Percentiles rank a stretch among this genome's conserved stretches.
These are phyloP conservation scores for Alentia gelatinosa DNA, from an alignment of 2,888 invertebrate species.

Conservation along the genomic window DNA sequence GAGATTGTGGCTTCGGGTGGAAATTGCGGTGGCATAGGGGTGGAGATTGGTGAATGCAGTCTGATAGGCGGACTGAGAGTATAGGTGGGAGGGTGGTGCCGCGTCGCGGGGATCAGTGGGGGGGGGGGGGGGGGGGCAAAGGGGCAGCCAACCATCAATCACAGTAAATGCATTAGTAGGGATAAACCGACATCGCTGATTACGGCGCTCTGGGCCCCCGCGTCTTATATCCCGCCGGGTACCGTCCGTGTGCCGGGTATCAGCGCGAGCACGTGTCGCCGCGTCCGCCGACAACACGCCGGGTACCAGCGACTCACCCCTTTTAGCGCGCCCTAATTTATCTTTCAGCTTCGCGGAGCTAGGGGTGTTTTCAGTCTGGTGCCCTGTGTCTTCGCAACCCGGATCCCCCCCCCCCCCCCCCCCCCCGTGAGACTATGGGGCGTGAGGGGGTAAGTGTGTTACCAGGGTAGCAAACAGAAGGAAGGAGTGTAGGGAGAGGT, in stretches of 20 bases:
- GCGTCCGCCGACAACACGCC: neutral
- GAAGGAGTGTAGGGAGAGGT: no score
- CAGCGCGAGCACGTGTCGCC: neutral
- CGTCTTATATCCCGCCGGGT: neutral
- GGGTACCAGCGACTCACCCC: neutral
- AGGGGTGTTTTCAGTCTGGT: neutral
- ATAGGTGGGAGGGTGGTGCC: neutral
- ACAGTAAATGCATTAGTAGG: slow-evolving; percentile 16
- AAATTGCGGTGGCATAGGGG: no score
- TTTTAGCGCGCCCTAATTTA: neutral
- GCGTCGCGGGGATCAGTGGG: neutral
- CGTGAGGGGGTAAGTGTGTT: no score
- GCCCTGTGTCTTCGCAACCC: neutral
- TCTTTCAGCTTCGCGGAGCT: slow-evolving; percentile 1
- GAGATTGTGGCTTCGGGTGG: no score
- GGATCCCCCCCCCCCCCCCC: no score
- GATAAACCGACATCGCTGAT: neutral
- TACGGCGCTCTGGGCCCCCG: neutral
- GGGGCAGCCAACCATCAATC: neutral
- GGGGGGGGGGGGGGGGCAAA: neutral
- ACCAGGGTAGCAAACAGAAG: no score
- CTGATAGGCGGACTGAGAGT: no score
- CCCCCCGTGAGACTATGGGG: no score
- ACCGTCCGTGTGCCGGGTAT: neutral
- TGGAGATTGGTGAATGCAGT: no score